These are phyloP conservation scores for Eumerus sabulonum DNA, from an alignment of 2,888 invertebrate genomes.

Conservation along the genomic window DNA sequence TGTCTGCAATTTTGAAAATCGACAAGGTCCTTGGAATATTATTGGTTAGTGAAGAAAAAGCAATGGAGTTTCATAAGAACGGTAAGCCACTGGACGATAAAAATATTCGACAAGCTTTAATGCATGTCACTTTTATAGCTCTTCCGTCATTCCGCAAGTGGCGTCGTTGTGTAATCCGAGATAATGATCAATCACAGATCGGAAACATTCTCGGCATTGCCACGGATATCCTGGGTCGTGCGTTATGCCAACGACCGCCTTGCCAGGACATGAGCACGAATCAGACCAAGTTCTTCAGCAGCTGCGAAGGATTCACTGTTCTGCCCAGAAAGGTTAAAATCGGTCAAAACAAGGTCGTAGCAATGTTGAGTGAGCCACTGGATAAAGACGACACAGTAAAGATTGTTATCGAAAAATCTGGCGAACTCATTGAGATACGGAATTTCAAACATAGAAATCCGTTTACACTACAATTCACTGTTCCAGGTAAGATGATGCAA, in stretches of 20 bases:
- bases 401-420: slow-evolving; percentile 89
- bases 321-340: slow-evolving; percentile 78
- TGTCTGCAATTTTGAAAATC: slow-evolving; percentile 78
- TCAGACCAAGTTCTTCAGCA: slow-evolving; percentile 75
- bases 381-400: slow-evolving; percentile 87
- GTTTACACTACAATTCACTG: slow-evolving; percentile 89
- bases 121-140: slow-evolving; percentile 75
- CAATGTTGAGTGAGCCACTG: slow-evolving; percentile 88
- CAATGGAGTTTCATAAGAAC: slow-evolving; percentile 85
- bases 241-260: slow-evolving; percentile 80
- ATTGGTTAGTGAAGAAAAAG: slow-evolving; percentile 86
- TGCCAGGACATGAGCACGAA: slow-evolving; percentile 82
- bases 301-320: slow-evolving; percentile 78
- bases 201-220: slow-evolving; percentile 91
- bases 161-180: slow-evolving; percentile 88
- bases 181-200: slow-evolving; percentile 91
- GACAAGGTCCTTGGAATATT: slow-evolving; percentile 90
- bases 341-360: slow-evolving; percentile 90
- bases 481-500: slow-evolving; percentile 82
- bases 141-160: slow-evolving; percentile 88
- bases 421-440: slow-evolving; percentile 87
- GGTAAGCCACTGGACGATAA: slow-evolving; percentile 78
- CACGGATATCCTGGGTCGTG: slow-evolving; percentile 86
- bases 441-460: slow-evolving; percentile 90
- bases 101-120: too few relatives aligned